A percentile compares a stretch with the other conserved stretches of the same genome.
These are phyloP conservation scores for Notothenia coriiceps DNA, from an alignment of 2,113 vertebrate genomes.

Conservation along the genomic window DNA sequence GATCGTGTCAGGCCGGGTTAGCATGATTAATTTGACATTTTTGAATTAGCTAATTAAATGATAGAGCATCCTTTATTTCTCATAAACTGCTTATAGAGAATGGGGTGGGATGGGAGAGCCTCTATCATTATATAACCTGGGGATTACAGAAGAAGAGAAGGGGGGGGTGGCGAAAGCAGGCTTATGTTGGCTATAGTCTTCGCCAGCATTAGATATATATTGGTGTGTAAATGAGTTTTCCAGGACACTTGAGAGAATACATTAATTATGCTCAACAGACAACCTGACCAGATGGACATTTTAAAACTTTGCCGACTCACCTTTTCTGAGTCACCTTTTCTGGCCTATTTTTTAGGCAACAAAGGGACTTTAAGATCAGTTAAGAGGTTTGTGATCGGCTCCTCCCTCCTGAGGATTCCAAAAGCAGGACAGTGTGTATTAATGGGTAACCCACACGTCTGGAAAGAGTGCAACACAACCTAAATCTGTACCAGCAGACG, in stretches of 20 bases:
- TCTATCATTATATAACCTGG: conserved; percentile 36
- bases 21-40: conserved; percentile 64
- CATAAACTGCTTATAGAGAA: conserved; percentile 47
- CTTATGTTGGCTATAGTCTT: no score
- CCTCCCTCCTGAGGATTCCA: conserved; percentile 63
- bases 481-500: conserved; percentile 64
- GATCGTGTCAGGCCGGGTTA: conserved; percentile 76
- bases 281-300: conserved; percentile 9
- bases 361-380: conserved; percentile 50
- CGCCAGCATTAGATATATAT: no score
- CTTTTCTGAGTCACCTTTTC: conserved; percentile 57
- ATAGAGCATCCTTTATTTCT: conserved; percentile 53
- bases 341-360: conserved; percentile 59
- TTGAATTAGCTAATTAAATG: conserved; percentile 68
- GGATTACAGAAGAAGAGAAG: conserved; percentile 13
- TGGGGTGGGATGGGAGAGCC: not conserved
- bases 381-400: conserved; percentile 54
- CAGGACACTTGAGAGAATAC: not conserved
- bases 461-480: conserved; percentile 49
- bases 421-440: conserved; percentile 77
- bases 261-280: not conserved
- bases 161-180: not conserved
- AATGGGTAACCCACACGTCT: conserved; percentile 75
- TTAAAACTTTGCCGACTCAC: conserved; percentile 42
- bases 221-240: not conserved